Conservation (phyloP, 2,888 invertebrate genomes). For the Coenonympha glycerion region DNA sequence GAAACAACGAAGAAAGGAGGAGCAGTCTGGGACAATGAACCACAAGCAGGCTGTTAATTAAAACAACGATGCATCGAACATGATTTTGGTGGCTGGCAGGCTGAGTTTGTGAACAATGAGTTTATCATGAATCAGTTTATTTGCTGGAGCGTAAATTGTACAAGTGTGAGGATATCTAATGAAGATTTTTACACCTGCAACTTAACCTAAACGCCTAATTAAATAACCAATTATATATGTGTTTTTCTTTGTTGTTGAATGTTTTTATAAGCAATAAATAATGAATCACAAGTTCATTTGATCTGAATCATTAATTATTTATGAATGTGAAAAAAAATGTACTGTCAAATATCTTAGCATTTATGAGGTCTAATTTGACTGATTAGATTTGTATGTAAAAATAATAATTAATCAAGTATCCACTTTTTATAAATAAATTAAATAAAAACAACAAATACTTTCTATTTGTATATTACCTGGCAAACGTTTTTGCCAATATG, state of each 20-base stretch:
- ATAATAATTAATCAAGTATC: constrained; percentile 41
- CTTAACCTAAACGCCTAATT: constrained; percentile 17
- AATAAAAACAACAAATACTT: constrained; percentile 33
- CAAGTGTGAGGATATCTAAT: constrained; percentile 14
- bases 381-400: constrained; percentile 63
- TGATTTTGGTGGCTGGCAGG: constrained; percentile 40
- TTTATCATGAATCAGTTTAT: constrained; percentile 42
- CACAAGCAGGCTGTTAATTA: constrained; percentile 60
- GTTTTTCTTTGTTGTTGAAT: constrained; percentile 44
- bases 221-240: constrained; percentile 36
- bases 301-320: constrained; percentile 43
- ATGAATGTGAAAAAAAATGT: constrained; percentile 32
- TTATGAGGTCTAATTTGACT: constrained; percentile 63
- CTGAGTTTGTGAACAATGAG: constrained; percentile 43
- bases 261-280: constrained; percentile 32
- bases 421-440: constrained; percentile 64
- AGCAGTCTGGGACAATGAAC: constrained; percentile 47
- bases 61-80: constrained; percentile 26
- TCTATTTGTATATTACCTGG: constrained; percentile 8
- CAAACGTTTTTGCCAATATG: no score
- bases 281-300: constrained; percentile 37
- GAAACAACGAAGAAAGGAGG: constrained; percentile 87
- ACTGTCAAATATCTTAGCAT: constrained; percentile 49
- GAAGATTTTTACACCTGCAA: constrained; percentile 9
- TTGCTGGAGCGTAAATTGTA: constrained; percentile 38